A percentile compares a stretch with the other conserved stretches of the same genome.
phyloP scores from a whole-genome alignment of 2,113 vertebrate species.

The Mustela lutreola region DNA sequence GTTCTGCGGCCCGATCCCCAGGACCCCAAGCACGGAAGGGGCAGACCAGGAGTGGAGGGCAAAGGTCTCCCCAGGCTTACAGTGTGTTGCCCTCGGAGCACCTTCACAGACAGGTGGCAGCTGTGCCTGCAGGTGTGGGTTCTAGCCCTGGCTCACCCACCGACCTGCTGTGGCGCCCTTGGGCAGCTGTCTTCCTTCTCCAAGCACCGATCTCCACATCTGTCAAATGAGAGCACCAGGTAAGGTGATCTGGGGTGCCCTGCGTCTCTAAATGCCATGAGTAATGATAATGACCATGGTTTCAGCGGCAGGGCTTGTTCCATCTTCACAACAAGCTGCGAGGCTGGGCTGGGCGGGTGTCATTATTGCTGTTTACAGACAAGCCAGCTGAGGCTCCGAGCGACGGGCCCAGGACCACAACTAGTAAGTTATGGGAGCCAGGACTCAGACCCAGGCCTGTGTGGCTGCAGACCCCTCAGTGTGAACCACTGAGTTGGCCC shows the following conservation, averaged over 20 bases:
- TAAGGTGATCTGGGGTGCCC: not conserved
- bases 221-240: not conserved
- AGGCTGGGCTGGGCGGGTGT: not conserved
- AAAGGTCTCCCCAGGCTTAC: not conserved
- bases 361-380: conserved; percentile 59
- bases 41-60: not conserved
- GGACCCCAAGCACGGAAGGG: not conserved
- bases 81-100: fast-evolving
- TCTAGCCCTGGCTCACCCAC: not conserved
- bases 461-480: not conserved
- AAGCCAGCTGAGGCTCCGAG: not conserved
- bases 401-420: not conserved
- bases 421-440: not conserved
- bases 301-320: not conserved
- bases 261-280: conserved; percentile 65
- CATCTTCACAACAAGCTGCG: not conserved
- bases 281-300: conserved; percentile 55
- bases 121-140: not conserved
- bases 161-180: not conserved
- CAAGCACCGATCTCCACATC: not conserved
- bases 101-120: not conserved
- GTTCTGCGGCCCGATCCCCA: not conserved
- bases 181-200: not conserved
- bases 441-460: not conserved
- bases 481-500: not conserved